These are phyloP conservation scores for Drosophila maculinotata DNA, from an alignment of 2,888 invertebrate genomes.

Conservation along the genomic window DNA sequence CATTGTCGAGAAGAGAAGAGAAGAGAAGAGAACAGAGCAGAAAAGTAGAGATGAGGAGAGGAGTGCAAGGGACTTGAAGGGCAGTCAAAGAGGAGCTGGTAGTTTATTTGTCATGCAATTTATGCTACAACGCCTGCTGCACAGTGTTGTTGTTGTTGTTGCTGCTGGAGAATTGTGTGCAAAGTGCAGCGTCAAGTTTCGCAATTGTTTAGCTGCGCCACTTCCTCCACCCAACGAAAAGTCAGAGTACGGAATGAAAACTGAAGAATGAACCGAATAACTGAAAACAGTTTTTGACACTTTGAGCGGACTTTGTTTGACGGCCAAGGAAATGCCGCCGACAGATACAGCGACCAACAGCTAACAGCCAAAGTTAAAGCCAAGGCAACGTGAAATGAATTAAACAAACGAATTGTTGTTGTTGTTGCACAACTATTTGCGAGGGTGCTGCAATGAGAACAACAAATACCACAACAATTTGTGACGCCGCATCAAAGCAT, in stretches of 20 bases:
- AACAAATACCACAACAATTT: conserved; percentile 81
- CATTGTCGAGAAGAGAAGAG: no score
- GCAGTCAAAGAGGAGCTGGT: conserved; percentile 25
- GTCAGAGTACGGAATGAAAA: background rate
- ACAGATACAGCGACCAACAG: conserved; percentile 55
- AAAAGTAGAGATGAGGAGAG: no score
- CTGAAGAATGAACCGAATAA: conserved; percentile 38
- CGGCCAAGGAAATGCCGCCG: conserved; percentile 46
- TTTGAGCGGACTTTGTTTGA: conserved; percentile 71
- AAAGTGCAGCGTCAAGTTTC: conserved; percentile 62
- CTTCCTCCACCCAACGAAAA: background rate
- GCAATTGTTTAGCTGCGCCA: conserved; percentile 35
- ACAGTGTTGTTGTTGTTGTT: conserved; percentile 26
- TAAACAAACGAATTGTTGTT: conserved; percentile 52
- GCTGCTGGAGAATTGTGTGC: conserved; percentile 45
- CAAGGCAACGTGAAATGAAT: conserved; percentile 58
- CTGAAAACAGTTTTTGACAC: conserved; percentile 75
- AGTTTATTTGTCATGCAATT: conserved; percentile 64
- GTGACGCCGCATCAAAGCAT: conserved; percentile 82
- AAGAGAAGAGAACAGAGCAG: no score
- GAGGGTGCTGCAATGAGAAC: conserved; percentile 45
- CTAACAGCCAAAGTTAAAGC: conserved; percentile 36
- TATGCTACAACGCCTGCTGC: conserved; percentile 54
- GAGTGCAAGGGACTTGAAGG: no score
- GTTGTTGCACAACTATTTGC: conserved; percentile 19